These are phyloP conservation scores for Edolisoma coerulescens DNA, from an alignment of 2,113 vertebrate species.

Conservation along the genomic window DNA sequence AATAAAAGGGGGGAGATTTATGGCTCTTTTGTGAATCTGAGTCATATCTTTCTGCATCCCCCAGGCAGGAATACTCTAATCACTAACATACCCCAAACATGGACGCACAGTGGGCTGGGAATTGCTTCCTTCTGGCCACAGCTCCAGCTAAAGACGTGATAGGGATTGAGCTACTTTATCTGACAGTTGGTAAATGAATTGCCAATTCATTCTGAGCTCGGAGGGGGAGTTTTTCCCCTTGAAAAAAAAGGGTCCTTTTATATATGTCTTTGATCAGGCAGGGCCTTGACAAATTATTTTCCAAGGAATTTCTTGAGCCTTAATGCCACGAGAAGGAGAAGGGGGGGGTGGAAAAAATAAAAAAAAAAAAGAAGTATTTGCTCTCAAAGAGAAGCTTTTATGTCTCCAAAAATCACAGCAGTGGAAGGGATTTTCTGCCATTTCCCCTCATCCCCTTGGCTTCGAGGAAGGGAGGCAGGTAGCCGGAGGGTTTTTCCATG, in stretches of 20 bases:
- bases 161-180: conserved; percentile 71
- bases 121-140: conserved; percentile 78
- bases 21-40: conserved; percentile 76
- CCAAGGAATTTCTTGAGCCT: conserved; percentile 71
- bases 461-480: not conserved
- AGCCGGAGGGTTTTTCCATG: not conserved
- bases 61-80: conserved; percentile 74
- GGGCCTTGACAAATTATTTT: conserved; percentile 80
- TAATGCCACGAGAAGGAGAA: conserved; percentile 45
- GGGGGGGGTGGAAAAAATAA: too few relatives aligned
- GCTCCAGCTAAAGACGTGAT: conserved; percentile 69
- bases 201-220: conserved; percentile 71
- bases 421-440: conserved; percentile 6
- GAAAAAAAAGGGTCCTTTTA: conserved; percentile 64
- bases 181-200: conserved; percentile 78
- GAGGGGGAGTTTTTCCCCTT: conserved; percentile 33
- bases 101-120: conserved; percentile 69
- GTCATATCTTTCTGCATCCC: conserved; percentile 77
- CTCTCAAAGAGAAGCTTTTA: conserved; percentile 66
- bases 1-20: conserved; percentile 80
- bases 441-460: not conserved
- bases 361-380: not conserved
- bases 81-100: conserved; percentile 79
- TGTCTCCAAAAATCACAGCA: conserved; percentile 41
- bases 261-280: conserved; percentile 76